Evolutionary conservation across 2,113 vertebrate genomes (phyloP).

Genomic region (Daphoenositta chrysoptera): DNA sequence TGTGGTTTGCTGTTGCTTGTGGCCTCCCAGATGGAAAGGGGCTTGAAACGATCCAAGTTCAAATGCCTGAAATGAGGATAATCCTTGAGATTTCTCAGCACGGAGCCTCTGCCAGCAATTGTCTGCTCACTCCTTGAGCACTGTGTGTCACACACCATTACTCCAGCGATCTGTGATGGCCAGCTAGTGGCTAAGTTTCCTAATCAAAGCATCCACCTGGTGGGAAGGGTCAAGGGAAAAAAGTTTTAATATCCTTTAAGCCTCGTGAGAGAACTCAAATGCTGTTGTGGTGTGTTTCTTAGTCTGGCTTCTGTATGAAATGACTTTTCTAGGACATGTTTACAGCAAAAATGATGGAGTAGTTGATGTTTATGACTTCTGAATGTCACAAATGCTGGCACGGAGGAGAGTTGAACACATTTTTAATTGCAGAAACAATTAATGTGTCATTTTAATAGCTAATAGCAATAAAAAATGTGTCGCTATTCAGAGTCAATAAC

Average conservation of each 20-base stretch:
- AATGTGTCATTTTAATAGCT: conserved; percentile 45
- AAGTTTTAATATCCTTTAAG: not conserved
- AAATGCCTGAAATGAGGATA: not conserved
- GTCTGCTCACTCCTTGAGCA: not conserved
- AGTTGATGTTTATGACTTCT: conserved; percentile 43
- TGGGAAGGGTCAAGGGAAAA: not conserved
- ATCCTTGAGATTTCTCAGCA: not conserved
- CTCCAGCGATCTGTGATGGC: not conserved
- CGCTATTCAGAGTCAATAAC: not conserved
- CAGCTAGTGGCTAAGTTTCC: not conserved
- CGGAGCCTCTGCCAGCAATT: rapidly evolving
- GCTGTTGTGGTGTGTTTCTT: not conserved
- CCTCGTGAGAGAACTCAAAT: not conserved
- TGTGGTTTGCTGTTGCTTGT: not conserved
- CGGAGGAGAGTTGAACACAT: not conserved
- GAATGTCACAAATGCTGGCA: conserved; percentile 51
- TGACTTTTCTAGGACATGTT: conserved; percentile 17
- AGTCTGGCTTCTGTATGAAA: not conserved
- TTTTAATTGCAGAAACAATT: conserved; percentile 56
- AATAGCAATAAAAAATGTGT: conserved; percentile 8
- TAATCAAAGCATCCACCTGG: not conserved
- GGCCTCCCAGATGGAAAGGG: not conserved
- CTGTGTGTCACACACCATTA: not conserved
- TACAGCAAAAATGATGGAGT: conserved; percentile 34
- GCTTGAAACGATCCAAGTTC: not conserved